These are phyloP conservation scores for Hemichromis elongatus DNA, from an alignment of 2,113 vertebrate species.

Conservation along the genomic window DNA sequence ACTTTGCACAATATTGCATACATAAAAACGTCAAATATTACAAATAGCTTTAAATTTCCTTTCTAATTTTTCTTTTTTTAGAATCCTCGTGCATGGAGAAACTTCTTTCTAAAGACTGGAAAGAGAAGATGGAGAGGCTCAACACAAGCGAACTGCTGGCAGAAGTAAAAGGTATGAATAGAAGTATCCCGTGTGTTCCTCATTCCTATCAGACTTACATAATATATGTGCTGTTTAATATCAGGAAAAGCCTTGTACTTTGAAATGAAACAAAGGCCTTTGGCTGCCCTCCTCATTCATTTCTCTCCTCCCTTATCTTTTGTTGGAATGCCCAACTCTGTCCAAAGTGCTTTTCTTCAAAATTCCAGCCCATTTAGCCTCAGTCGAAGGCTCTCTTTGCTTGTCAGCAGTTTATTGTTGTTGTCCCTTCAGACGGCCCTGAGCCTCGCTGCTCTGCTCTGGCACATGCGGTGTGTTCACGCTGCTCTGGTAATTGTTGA, in stretches of 20 bases:
- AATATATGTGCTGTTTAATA: slow-evolving; percentile 33
- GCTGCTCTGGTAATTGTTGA: slow-evolving; percentile 42
- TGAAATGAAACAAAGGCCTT: slow-evolving; percentile 61
- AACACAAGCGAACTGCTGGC: slow-evolving; percentile 94
- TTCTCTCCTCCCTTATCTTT: slow-evolving; percentile 54
- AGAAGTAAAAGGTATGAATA: slow-evolving; percentile 94
- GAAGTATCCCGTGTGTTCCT: background rate
- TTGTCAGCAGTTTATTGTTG: slow-evolving; percentile 36
- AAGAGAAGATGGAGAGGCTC: slow-evolving; percentile 98
- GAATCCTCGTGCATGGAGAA: slow-evolving; percentile 97
- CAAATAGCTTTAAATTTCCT: background rate
- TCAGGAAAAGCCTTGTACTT: slow-evolving; percentile 42
- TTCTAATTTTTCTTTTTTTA: slow-evolving; percentile 41
- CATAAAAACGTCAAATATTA: background rate
- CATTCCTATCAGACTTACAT: slow-evolving; percentile 42
- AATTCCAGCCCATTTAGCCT: slow-evolving; percentile 39
- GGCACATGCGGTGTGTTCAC: slow-evolving; percentile 6
- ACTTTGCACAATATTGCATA: background rate
- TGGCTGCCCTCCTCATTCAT: slow-evolving; percentile 56
- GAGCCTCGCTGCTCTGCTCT: background rate
- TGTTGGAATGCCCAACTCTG: slow-evolving; percentile 46
- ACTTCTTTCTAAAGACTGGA: slow-evolving; percentile 99
- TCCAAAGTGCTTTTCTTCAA: slow-evolving; percentile 49
- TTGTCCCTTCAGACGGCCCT: slow-evolving; percentile 3
- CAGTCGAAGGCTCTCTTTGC: slow-evolving; percentile 7